Base-by-base conservation (phyloP, 1,140 invertebrate genomes). In the Limonius californicus region DNA sequence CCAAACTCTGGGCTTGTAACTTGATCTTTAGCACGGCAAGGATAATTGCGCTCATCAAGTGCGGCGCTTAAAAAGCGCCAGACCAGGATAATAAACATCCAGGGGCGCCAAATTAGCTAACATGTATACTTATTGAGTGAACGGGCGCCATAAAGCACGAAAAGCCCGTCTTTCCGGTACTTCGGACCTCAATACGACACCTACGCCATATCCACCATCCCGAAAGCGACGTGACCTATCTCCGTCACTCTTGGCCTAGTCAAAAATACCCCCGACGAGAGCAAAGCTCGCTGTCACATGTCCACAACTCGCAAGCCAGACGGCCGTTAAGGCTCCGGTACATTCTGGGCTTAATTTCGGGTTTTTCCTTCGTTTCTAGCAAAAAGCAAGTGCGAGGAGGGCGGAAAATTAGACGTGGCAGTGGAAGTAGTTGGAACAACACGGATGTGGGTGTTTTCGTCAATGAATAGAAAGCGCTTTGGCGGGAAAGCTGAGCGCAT, bases 391-490 rank as follows among this genome's bases (percentile, higher is more conserved):
- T 50, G n/a, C 2, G 16, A 21, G 14, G 14, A 50, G 45, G 16
- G 16, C 20, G 20, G 45, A 50, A 21, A 21, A 21, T 50, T 50
- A 50, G 20, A 21, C 45, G 45, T 50, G 20, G 45, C 16, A 19
- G 45, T 21, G 16, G 20, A 50, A 21, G 15, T 50, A 19, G 45
- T 19, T 50, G 45, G 16, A 50, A 50, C 19, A 50, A 21, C 45
- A 21, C 45, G 45, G 45, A 50, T 50, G 45, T 50, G 45, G 45
- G 45, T 50, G 45, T 50, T 50, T 50, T 50, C 20, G 45, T 50
- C 45, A 50, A 50, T 50, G 45, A 50, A 50, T 50, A 50, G 45
- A 18, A 50, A 7, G n/a, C 18, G 45, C 45, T 50, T 50, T 50
- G 45, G 45, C 45, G 45, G 45, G 45, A 50, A 50, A 18, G 9